Evolutionary conservation across 1,140 invertebrate genomes (phyloP).

Genomic region (Saccostrea cuccullata): DNA sequence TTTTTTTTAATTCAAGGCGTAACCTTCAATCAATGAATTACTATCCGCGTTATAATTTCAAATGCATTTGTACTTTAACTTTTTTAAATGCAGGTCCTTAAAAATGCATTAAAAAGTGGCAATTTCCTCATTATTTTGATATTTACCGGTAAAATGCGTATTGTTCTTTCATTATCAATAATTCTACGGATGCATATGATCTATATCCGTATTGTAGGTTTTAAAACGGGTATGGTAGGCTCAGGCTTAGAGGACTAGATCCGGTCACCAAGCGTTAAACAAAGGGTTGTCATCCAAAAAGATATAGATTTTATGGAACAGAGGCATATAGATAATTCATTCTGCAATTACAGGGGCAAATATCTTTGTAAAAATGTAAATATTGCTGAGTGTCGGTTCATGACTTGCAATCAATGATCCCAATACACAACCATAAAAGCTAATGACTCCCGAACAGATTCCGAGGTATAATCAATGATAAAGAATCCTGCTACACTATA

Average conservation of each 20-base stretch:
- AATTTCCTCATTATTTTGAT: too few relatives aligned
- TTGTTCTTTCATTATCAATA: neutral
- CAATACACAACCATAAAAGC: slow-evolving; percentile 12
- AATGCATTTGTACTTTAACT: neutral
- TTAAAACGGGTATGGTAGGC: too few relatives aligned
- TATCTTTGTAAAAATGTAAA: slow-evolving; percentile 31
- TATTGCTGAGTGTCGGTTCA: neutral
- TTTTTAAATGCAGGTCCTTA: neutral
- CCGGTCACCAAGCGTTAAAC: neutral
- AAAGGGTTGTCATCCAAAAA: neutral
- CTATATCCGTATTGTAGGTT: neutral
- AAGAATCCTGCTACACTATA: neutral
- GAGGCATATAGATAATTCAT: slow-evolving; percentile 21
- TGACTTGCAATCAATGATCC: slow-evolving; percentile 14
- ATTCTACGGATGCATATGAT: neutral
- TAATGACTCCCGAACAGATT: neutral
- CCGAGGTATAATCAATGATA: neutral
- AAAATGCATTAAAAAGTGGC: neutral
- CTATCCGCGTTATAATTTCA: too few relatives aligned
- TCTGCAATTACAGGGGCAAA: slow-evolving; percentile 20
- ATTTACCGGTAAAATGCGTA: neutral
- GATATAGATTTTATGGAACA: neutral
- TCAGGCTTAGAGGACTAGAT: neutral
- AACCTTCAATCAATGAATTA: too few relatives aligned
- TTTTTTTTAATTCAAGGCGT: too few relatives aligned